Base-by-base conservation (phyloP, 2,797 vertebrate genomes). In the Sebastes iracundus region DNA sequence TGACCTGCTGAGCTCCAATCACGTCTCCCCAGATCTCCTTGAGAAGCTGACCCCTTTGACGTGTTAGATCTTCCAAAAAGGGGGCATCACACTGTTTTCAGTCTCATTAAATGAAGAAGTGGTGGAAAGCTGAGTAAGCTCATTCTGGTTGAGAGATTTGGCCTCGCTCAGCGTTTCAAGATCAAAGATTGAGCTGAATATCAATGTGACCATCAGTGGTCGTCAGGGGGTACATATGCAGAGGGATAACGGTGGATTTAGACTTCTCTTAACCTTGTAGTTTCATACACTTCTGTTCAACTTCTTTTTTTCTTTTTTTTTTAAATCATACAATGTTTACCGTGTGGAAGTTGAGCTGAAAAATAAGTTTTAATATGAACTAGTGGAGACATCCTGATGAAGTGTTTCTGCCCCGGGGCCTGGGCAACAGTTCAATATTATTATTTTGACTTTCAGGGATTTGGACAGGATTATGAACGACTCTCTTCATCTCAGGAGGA, bases 131-230 rank as follows among this genome's bases (percentile, higher is more conserved):
- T 91, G 90, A 91, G 72, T 85, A 33, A 81, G 85, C 73, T 3
- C 16, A 10, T 59, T 80, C 72, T 66, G 77, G 11, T 38, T 64
- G 14, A 70, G 63, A 20, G 72, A 75, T 72, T 56, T 28, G 14
- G 79, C 63, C 72, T 83, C 52, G 16, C 77, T 80, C 72, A 85
- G 86, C 88, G 65, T 32, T 82, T 82, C 66, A 33, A 63, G 58
- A 82, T 84, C 59, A 79, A 79, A 87, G 27, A 61, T 33, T 72
- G 87, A 80, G 60, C 85, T 82, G 87, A 88, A 91, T 91, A 80
- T 74, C 75, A 87, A 91, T 79, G 84, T 53, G 73, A 62, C 23
- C 63, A 52, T 63, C 74, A 65, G 2, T 52, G 46, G 60, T 22
- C 28, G 38, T 73, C 63, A 69, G 64, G 16, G 18, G 22, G 9